Percentiles rank a stretch among this genome's conserved stretches.
Evolutionary conservation across 1,140 invertebrate species (phyloP).

Genomic region (Pseudomyrmex concolor): DNA sequence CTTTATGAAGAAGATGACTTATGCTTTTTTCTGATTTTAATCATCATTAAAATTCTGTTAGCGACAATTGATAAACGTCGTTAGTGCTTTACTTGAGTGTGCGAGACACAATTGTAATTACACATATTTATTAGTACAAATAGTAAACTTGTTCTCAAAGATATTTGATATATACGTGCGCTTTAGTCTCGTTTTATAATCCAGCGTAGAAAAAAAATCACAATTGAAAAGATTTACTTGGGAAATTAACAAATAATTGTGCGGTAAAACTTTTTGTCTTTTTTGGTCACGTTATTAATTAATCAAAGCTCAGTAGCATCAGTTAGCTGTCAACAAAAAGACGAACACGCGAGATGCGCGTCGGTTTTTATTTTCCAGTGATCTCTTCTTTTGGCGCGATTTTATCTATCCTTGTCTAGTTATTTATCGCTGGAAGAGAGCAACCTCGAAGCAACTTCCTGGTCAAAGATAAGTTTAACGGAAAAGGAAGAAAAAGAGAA

Average conservation of each 20-base stretch:
- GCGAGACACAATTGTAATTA: too few relatives aligned
- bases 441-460: slow-evolving; percentile 10
- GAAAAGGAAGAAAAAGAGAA: background rate
- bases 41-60: too few relatives aligned
- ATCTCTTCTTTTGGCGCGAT: background rate
- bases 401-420: slow-evolving; percentile 44
- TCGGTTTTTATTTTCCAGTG: slow-evolving; percentile 34
- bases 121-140: too few relatives aligned
- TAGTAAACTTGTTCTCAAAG: too few relatives aligned
- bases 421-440: slow-evolving; percentile 62
- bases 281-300: slow-evolving; percentile 43
- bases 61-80: background rate
- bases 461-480: background rate
- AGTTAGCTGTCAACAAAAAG: background rate
- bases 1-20: background rate
- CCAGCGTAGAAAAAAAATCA: background rate
- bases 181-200: background rate
- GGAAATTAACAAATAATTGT: slow-evolving; percentile 41
- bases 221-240: slow-evolving; percentile 11
- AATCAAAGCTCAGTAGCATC: slow-evolving; percentile 12
- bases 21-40: background rate
- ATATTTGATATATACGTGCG: background rate
- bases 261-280: slow-evolving; percentile 3
- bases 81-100: too few relatives aligned
- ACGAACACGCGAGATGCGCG: slow-evolving; percentile 13